Conservation (phyloP, 53 echinoderm and acorn worm species). For the Paracentrotus lividus region DNA sequence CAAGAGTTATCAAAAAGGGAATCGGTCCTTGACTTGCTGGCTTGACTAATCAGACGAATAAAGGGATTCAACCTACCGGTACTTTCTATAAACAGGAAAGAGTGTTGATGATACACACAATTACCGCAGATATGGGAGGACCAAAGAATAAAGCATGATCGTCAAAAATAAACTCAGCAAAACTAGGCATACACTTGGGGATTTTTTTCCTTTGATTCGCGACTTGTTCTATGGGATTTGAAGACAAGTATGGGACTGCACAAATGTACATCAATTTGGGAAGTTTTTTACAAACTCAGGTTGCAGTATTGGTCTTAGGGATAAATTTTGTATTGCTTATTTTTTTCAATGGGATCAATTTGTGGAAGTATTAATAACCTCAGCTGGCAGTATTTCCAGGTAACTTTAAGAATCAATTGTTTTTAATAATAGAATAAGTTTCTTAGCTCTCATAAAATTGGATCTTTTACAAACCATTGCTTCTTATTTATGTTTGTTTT, state of each 20-base stretch:
- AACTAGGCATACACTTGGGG: slow-evolving; percentile 24
- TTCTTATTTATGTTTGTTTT: neutral
- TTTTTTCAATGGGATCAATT: too few species aligned
- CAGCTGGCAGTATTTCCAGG: too few species aligned
- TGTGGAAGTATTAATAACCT: too few species aligned
- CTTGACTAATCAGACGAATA: slow-evolving; percentile 46
- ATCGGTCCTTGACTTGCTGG: neutral
- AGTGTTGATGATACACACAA: slow-evolving; percentile 63
- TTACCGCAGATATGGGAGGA: slow-evolving; percentile 41
- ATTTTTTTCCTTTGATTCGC: neutral
- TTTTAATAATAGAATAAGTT: too few species aligned
- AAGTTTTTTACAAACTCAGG: neutral
- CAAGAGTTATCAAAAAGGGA: neutral
- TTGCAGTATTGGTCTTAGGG: slow-evolving; percentile 24
- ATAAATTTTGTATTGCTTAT: too few species aligned
- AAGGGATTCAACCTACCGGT: slow-evolving; percentile 74
- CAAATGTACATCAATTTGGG: slow-evolving; percentile 48
- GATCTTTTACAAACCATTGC: neutral
- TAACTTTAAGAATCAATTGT: too few species aligned
- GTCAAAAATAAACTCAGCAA: slow-evolving; percentile 34
- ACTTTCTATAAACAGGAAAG: slow-evolving; percentile 79
- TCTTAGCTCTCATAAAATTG: too few species aligned
- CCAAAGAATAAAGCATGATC: slow-evolving; percentile 43
- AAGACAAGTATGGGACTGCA: too few species aligned
- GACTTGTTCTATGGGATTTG: neutral